Evolutionary conservation across 1,140 invertebrate species (phyloP).

Genomic region (Drosophila takahashii): DNA sequence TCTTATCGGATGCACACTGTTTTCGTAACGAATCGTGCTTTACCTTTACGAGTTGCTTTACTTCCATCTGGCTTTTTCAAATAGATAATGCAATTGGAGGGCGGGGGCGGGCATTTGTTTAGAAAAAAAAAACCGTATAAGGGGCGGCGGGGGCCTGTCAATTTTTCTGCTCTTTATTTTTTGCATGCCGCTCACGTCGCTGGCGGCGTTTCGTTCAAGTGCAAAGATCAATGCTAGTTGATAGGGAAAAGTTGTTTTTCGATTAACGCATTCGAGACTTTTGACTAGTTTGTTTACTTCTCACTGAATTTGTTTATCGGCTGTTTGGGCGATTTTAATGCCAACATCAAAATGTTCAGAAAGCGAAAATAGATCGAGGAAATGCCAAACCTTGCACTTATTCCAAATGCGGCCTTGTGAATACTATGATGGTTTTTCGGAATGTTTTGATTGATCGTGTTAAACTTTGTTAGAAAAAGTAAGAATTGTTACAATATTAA

Average conservation of each 20-base stretch:
- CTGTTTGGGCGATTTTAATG: slow-evolving; percentile 38
- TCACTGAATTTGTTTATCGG: slow-evolving; percentile 49
- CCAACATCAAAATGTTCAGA: slow-evolving; percentile 31
- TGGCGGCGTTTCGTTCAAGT: slow-evolving; percentile 33
- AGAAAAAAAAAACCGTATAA: slow-evolving; percentile 12
- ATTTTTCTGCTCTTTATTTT: slow-evolving; percentile 12
- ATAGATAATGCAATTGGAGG: slow-evolving; percentile 16
- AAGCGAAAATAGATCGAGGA: slow-evolving; percentile 3
- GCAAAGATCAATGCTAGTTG: slow-evolving; percentile 65
- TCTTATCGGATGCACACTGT: slow-evolving; percentile 12
- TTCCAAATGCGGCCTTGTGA: background rate
- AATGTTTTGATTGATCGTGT: too few species aligned
- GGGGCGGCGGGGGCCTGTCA: slow-evolving; percentile 17
- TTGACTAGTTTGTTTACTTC: slow-evolving; percentile 63
- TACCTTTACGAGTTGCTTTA: slow-evolving; percentile 21
- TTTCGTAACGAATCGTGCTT: slow-evolving; percentile 21
- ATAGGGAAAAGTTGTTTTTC: slow-evolving; percentile 61
- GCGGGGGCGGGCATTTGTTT: slow-evolving; percentile 16
- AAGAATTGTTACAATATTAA: too few species aligned
- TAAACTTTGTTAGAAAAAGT: too few species aligned
- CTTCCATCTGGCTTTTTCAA: slow-evolving; percentile 10
- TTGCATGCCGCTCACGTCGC: slow-evolving; percentile 31
- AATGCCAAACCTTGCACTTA: slow-evolving; percentile 3
- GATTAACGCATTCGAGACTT: slow-evolving; percentile 35
- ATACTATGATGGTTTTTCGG: too few species aligned